A percentile compares a stretch with the other conserved stretches of the same genome.
Conservation (phyloP, 1,140 invertebrate genomes). For the Atta texana region DNA sequence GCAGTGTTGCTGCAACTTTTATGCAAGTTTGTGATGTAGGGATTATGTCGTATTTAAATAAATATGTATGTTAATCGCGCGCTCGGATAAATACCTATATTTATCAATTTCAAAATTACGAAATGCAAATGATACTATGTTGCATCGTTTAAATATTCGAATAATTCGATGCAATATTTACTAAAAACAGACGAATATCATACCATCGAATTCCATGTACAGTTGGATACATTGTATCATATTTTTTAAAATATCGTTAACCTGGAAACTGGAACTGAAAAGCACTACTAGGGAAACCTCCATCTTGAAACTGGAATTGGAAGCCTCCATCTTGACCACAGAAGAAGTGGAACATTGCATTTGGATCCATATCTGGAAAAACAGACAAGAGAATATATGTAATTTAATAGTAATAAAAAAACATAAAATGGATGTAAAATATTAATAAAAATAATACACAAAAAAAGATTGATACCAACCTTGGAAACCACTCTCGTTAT, state of each 20-base stretch:
- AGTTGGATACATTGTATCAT: constrained; percentile 3
- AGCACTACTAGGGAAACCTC: constrained; percentile 84
- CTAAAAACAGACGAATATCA: constrained; percentile 46
- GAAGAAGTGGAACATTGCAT: constrained; percentile 93
- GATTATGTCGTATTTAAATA: constrained; percentile 57
- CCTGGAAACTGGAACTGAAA: constrained; percentile 88
- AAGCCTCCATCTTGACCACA: constrained; percentile 87
- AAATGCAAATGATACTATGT: constrained; percentile 19
- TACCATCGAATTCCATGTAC: background rate
- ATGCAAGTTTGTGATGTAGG: too few species aligned
- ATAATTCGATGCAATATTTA: constrained; percentile 49
- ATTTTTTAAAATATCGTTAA: constrained; percentile 80
- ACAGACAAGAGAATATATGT: constrained; percentile 68
- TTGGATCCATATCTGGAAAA: constrained; percentile 91
- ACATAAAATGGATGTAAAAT: background rate
- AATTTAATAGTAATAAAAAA: constrained; percentile 67
- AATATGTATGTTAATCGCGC: constrained; percentile 48
- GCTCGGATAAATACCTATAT: constrained; percentile 27
- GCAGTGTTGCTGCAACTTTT: too few species aligned
- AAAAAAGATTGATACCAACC: constrained; percentile 73
- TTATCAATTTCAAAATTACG: constrained; percentile 9
- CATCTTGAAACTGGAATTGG: constrained; percentile 87
- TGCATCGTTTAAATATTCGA: constrained; percentile 45
- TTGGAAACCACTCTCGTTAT: constrained; percentile 86
- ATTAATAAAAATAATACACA: constrained; percentile 1